These are phyloP conservation scores for Gastrophryne carolinensis DNA, from an alignment of 2,797 vertebrate species.

Conservation along the genomic window DNA sequence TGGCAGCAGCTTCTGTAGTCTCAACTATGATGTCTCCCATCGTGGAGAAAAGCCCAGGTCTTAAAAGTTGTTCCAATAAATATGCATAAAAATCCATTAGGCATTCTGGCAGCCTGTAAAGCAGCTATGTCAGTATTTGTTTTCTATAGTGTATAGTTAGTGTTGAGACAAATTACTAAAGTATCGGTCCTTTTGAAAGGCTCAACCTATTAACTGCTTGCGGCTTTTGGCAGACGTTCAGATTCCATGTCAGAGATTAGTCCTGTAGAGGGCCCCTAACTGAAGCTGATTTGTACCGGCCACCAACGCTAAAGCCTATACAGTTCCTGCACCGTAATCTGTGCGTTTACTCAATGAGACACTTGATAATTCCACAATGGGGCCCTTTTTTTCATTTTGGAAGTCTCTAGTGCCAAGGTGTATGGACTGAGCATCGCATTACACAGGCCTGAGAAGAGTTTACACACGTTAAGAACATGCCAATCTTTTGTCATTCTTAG, in stretches of 20 bases:
- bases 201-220: slow-evolving; percentile 66
- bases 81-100: neutral
- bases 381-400: slow-evolving; percentile 72
- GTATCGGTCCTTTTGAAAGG: slow-evolving; percentile 55
- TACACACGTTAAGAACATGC: slow-evolving; percentile 57
- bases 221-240: slow-evolving; percentile 61
- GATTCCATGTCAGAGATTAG: slow-evolving; percentile 76
- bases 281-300: slow-evolving; percentile 75
- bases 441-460: slow-evolving; percentile 57
- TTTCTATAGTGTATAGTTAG: neutral
- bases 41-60: no score
- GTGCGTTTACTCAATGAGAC: slow-evolving; percentile 72
- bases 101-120: neutral
- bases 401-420: slow-evolving; percentile 62
- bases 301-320: slow-evolving; percentile 61
- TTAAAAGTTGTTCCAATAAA: neutral
- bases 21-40: no score
- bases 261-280: slow-evolving; percentile 69
- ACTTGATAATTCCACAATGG: slow-evolving; percentile 57
- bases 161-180: slow-evolving; percentile 70
- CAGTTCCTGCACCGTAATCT: slow-evolving; percentile 71
- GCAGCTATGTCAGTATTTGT: slow-evolving; percentile 1
- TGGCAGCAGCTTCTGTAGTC: no score
- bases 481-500: slow-evolving; percentile 54
- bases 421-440: slow-evolving; percentile 61